Evolutionary conservation across 2,888 invertebrate genomes (phyloP).

Genomic region (Lysandra bellargus): DNA sequence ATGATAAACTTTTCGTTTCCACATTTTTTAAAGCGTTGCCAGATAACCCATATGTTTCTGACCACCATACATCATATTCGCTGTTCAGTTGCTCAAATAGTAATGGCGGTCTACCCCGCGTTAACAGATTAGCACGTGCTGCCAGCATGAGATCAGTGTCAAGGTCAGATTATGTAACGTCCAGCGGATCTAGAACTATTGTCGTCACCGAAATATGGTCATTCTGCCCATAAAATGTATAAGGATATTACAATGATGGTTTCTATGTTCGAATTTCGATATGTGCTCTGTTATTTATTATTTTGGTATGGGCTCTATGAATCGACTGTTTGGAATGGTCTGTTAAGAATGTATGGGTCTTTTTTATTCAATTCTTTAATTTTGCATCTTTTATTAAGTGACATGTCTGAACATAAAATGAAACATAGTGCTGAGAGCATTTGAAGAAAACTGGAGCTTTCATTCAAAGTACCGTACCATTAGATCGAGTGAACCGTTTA

Average conservation of each 20-base stretch:
- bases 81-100: neutral
- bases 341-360: too few species aligned
- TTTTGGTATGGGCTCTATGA: too few species aligned
- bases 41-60: too few species aligned
- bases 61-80: neutral
- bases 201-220: neutral
- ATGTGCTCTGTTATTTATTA: too few species aligned
- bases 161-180: constrained; percentile 63
- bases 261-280: too few species aligned
- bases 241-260: neutral
- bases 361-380: too few species aligned
- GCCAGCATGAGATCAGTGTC: constrained; percentile 66
- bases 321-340: too few species aligned
- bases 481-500: too few species aligned
- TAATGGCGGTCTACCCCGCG: neutral
- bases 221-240: neutral
- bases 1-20: too few species aligned
- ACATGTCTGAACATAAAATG: too few species aligned
- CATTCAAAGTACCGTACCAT: neutral
- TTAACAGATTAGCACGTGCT: constrained; percentile 48
- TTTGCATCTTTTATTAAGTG: too few species aligned
- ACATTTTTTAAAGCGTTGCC: too few species aligned
- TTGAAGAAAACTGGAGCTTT: neutral
- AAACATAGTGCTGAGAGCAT: neutral
- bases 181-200: constrained; percentile 46